phyloP scores from a whole-genome alignment of 2,797 vertebrate genomes.

The Masticophis lateralis region DNA sequence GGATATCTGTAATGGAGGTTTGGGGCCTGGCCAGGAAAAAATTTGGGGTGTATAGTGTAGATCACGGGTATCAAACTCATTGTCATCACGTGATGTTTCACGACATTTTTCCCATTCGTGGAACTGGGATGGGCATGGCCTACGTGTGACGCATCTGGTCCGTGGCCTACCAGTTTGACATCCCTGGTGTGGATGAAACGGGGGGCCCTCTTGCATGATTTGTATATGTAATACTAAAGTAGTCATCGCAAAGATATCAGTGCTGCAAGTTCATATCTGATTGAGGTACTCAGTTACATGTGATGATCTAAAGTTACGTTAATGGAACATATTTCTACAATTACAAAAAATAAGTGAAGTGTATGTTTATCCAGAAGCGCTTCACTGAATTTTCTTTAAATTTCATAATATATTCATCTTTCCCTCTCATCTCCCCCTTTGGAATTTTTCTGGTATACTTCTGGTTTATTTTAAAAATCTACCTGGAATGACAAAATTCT shows the following conservation, averaged over 20 bases:
- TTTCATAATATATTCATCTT: neutral
- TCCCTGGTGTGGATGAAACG: neutral
- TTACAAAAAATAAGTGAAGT: neutral
- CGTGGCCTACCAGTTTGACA: too few species aligned
- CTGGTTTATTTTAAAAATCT: neutral
- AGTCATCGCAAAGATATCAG: neutral
- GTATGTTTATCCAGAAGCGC: neutral
- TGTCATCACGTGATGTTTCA: too few species aligned
- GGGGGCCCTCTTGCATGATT: neutral
- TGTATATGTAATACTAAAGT: neutral
- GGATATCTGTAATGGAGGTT: neutral
- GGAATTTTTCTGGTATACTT: neutral
- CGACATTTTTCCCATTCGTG: too few species aligned
- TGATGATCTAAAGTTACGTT: neutral
- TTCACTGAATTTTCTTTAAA: neutral
- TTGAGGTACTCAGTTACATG: neutral
- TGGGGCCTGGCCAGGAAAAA: neutral
- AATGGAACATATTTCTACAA: neutral
- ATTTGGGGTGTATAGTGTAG: neutral
- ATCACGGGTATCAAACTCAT: too few species aligned
- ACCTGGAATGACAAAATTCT: neutral
- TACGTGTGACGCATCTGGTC: accelerated
- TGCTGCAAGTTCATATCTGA: neutral
- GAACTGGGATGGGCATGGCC: too few species aligned
- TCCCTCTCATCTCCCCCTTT: neutral